Conservation (phyloP, 2,113 vertebrate species). For the Okapia johnstoni region DNA sequence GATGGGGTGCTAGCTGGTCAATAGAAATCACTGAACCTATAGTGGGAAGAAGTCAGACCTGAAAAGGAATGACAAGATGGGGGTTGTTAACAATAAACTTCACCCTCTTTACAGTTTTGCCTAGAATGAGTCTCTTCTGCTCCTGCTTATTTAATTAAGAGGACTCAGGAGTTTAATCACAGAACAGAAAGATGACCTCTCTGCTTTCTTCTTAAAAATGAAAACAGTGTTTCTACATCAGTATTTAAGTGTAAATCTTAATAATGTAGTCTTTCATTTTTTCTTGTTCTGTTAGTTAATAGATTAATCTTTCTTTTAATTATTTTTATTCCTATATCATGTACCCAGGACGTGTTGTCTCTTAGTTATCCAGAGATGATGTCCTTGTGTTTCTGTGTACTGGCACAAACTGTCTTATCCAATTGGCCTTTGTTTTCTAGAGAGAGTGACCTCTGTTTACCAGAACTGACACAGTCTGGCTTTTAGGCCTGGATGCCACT, state of each 20-base stretch:
- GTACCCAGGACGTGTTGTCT: not conserved
- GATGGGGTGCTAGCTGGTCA: not conserved
- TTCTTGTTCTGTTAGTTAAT: not conserved
- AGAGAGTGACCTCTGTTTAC: constrained; percentile 60
- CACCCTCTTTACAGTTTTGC: not conserved
- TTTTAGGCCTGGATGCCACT: constrained; percentile 38
- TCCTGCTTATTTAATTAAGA: not conserved
- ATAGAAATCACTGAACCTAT: not conserved
- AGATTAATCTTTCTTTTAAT: not conserved
- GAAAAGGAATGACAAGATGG: not conserved
- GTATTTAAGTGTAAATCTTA: not conserved
- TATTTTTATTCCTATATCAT: not conserved
- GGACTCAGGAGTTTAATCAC: not conserved
- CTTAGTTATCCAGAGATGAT: constrained; percentile 60
- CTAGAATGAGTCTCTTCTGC: not conserved
- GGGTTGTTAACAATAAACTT: not conserved
- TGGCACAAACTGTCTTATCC: constrained; percentile 55
- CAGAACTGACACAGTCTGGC: not conserved
- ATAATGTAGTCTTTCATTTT: not conserved
- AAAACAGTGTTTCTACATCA: not conserved
- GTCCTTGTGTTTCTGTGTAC: constrained; percentile 7
- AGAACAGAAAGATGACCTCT: not conserved
- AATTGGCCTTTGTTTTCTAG: constrained; percentile 62
- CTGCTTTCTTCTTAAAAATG: not conserved
- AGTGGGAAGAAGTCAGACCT: not conserved